Conservation (phyloP, 2,113 vertebrate species). For the Xerus inauris region DNA sequence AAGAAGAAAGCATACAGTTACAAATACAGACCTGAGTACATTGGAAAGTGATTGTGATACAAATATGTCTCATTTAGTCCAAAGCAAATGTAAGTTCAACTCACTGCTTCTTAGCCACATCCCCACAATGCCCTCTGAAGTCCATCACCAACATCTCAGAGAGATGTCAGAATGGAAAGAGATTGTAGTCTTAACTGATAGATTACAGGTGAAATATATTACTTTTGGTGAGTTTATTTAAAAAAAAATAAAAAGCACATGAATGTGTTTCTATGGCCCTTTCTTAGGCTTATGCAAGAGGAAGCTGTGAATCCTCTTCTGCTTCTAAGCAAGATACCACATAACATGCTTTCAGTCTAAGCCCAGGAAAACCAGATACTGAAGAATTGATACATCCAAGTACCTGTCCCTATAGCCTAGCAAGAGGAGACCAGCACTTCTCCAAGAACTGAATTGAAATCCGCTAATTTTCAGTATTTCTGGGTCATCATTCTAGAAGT, state of each 20-base stretch:
- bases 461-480: slow-evolving; percentile 9
- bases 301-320: not conserved
- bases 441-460: not conserved
- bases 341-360: not conserved
- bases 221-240: not conserved
- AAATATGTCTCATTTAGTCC: not conserved
- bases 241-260: not conserved
- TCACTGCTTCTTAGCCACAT: slow-evolving; percentile 9
- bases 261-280: not conserved
- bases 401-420: not conserved
- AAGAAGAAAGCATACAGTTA: not conserved
- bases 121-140: not conserved
- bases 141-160: not conserved
- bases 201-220: not conserved
- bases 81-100: not conserved
- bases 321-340: not conserved
- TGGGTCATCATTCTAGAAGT: not conserved
- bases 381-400: not conserved
- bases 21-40: not conserved
- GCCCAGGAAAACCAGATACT: not conserved
- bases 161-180: not conserved
- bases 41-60: not conserved
- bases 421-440: not conserved
- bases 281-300: not conserved
- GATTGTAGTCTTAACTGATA: not conserved